Conservation (phyloP, 2,888 invertebrate genomes). For the Drosophila fulvimacula region DNA sequence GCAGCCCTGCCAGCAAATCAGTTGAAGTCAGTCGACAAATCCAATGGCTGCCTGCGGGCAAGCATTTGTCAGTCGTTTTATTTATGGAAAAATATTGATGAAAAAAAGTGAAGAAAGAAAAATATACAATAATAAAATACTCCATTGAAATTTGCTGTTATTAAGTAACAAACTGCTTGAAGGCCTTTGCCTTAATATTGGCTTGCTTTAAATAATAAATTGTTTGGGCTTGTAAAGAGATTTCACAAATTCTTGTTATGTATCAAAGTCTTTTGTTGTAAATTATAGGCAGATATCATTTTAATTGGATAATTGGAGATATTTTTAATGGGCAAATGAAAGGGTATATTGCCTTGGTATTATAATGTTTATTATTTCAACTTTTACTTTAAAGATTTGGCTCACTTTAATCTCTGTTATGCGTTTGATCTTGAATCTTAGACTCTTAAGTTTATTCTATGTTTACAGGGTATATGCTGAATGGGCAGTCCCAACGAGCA, state of each 20-base stretch:
- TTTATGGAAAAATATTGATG: conserved; percentile 13
- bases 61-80: conserved; percentile 23
- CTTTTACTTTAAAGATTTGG: too few species aligned
- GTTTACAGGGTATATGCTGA: too few species aligned
- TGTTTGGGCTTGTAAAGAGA: background rate
- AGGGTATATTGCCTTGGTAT: background rate
- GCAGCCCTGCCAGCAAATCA: conserved; percentile 66
- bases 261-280: background rate
- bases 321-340: too few species aligned
- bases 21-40: conserved; percentile 45
- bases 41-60: conserved; percentile 19
- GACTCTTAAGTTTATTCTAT: too few species aligned
- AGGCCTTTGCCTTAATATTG: background rate
- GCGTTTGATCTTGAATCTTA: too few species aligned
- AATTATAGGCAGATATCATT: fast-evolving
- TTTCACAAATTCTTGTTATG: background rate
- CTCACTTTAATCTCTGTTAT: too few species aligned
- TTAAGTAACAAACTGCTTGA: background rate
- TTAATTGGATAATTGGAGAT: too few species aligned
- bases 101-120: background rate
- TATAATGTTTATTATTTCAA: fast-evolving
- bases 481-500: too few species aligned
- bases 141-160: background rate
- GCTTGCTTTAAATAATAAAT: background rate
- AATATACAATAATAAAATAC: background rate